A percentile compares a stretch with the other conserved stretches of the same genome.
phyloP scores from a whole-genome alignment of 2,797 vertebrate genomes.

The Cyclura pinguis region DNA sequence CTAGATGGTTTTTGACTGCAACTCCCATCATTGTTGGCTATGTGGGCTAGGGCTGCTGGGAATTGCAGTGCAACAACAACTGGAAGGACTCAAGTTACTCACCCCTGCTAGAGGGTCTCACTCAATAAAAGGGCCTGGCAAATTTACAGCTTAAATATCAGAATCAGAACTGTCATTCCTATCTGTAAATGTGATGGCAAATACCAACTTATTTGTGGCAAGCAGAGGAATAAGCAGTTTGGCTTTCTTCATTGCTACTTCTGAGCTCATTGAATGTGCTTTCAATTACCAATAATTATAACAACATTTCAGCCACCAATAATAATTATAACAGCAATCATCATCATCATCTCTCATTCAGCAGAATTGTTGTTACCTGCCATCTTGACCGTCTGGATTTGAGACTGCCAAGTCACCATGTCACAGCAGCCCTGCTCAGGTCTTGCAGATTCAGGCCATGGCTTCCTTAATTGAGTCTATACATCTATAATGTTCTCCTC shows the following conservation, averaged over 20 bases:
- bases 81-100: neutral
- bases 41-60: neutral
- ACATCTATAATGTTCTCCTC: too few relatives aligned
- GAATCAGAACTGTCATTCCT: neutral
- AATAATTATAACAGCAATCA: neutral
- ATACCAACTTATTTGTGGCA: neutral
- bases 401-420: too few relatives aligned
- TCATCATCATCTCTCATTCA: neutral
- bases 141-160: neutral
- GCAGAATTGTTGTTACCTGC: too few relatives aligned
- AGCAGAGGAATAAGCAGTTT: neutral
- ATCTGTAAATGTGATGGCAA: conserved; percentile 7
- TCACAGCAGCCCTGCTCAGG: too few relatives aligned
- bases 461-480: too few relatives aligned
- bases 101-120: neutral
- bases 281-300: neutral
- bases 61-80: neutral
- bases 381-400: too few relatives aligned
- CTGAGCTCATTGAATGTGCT: neutral
- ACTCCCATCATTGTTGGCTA: neutral
- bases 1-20: neutral
- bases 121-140: neutral
- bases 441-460: too few relatives aligned
- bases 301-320: neutral
- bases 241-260: neutral